Conservation (phyloP, 2,113 vertebrate species). For the Lagenorhynchus albirostris region DNA sequence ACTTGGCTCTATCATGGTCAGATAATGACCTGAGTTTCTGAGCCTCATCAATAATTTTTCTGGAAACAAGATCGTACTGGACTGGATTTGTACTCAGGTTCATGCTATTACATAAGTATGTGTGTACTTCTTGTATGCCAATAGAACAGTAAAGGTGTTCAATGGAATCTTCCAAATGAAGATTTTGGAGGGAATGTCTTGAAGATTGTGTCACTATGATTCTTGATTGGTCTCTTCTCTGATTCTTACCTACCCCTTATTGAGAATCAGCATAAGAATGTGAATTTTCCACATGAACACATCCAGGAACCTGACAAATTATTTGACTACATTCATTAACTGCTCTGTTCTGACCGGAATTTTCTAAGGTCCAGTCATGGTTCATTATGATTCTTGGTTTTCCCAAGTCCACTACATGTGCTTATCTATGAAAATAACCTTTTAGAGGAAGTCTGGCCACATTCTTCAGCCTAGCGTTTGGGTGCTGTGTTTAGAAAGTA, state of each 20-base stretch:
- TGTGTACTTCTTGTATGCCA: neutral
- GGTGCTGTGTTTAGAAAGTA: neutral
- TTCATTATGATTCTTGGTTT: neutral
- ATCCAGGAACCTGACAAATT: neutral
- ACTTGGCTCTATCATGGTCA: neutral
- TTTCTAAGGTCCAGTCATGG: neutral
- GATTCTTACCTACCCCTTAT: neutral
- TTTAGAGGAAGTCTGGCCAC: neutral
- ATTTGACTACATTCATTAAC: neutral
- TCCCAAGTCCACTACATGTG: neutral
- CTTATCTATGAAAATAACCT: neutral
- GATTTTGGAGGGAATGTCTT: neutral
- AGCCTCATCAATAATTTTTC: neutral
- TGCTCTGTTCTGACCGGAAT: neutral
- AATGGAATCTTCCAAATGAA: neutral
- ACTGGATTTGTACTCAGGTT: neutral
- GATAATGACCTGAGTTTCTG: neutral
- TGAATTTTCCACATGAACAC: neutral
- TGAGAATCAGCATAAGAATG: neutral
- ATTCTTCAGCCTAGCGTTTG: neutral
- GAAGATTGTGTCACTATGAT: neutral
- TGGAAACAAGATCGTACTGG: neutral
- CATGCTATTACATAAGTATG: neutral
- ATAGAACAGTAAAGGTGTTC: neutral
- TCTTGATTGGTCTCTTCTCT: neutral